A percentile compares a stretch with the other conserved stretches of the same genome.
Evolutionary conservation across 1,140 invertebrate species (phyloP).

Genomic region (Euschistus heros): DNA sequence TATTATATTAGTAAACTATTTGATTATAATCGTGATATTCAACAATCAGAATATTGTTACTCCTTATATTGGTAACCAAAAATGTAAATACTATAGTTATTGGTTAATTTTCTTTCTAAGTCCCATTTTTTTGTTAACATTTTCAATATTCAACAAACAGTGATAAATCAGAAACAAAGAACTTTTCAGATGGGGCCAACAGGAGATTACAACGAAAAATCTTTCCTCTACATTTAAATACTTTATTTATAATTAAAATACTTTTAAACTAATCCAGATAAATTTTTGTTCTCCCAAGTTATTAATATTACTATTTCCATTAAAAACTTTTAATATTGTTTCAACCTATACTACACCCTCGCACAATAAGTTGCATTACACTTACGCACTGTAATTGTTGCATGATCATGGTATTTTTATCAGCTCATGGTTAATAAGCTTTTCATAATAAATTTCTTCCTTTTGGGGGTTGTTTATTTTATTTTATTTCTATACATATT

Average conservation of each 20-base stretch:
- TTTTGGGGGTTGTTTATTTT: no score
- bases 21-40: no score
- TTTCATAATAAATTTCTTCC: no score
- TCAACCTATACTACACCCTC: constrained; percentile 8
- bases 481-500: no score
- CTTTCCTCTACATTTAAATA: background rate
- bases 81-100: no score
- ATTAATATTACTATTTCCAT: constrained; percentile 2
- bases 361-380: constrained; percentile 14
- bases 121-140: no score
- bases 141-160: no score
- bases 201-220: constrained; percentile 18
- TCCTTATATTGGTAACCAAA: no score
- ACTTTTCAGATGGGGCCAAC: constrained; percentile 25
- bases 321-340: constrained; percentile 17
- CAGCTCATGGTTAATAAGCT: no score
- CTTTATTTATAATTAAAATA: background rate
- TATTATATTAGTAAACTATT: no score
- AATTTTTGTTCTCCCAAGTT: constrained; percentile 1
- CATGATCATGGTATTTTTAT: constrained; percentile 4
- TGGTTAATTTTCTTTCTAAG: no score
- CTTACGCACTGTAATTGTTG: constrained; percentile 8
- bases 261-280: background rate
- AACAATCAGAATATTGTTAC: no score
- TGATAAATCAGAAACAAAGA: constrained; percentile 4